These are phyloP conservation scores for Ernsta delagoae DNA, from an alignment of 2,888 invertebrate genomes.

Conservation along the genomic window DNA sequence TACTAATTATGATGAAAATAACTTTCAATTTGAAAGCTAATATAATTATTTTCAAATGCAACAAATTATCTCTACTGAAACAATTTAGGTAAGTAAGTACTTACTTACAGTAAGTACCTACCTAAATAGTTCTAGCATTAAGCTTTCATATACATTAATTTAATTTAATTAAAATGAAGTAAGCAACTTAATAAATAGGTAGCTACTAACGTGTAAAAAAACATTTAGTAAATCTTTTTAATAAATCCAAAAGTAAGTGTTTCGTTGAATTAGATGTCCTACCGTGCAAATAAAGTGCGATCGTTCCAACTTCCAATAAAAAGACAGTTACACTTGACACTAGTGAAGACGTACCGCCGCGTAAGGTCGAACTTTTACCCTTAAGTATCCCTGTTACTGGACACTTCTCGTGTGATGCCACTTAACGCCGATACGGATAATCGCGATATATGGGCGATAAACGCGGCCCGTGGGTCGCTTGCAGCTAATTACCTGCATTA, in stretches of 20 bases:
- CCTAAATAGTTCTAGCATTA: too few species aligned
- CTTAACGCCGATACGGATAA: conserved; percentile 77
- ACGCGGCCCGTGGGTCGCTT: conserved; percentile 55
- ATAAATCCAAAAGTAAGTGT: not conserved
- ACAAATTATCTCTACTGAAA: too few species aligned
- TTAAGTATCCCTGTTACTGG: conserved; percentile 49
- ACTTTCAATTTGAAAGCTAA: too few species aligned
- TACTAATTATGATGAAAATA: too few species aligned
- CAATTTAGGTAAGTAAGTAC: too few species aligned
- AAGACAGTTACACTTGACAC: conserved; percentile 57
- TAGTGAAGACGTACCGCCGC: conserved; percentile 70
- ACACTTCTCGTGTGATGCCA: conserved; percentile 49
- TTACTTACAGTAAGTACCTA: too few species aligned
- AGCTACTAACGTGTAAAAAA: too few species aligned
- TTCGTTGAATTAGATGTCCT: conserved; percentile 4
- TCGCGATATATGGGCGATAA: conserved; percentile 67
- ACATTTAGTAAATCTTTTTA: not conserved
- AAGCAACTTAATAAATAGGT: too few species aligned
- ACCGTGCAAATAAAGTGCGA: conserved; percentile 19
- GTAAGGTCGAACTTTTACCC: conserved; percentile 53
- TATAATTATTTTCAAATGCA: too few species aligned
- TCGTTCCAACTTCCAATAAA: conserved; percentile 38
- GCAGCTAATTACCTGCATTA: conserved; percentile 79
- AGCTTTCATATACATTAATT: too few species aligned
- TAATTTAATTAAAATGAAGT: too few species aligned